Evolutionary conservation across 2,888 invertebrate species (phyloP), one percentile per base, ranked within the genome.

Genomic region (Sialis lutaria): DNA sequence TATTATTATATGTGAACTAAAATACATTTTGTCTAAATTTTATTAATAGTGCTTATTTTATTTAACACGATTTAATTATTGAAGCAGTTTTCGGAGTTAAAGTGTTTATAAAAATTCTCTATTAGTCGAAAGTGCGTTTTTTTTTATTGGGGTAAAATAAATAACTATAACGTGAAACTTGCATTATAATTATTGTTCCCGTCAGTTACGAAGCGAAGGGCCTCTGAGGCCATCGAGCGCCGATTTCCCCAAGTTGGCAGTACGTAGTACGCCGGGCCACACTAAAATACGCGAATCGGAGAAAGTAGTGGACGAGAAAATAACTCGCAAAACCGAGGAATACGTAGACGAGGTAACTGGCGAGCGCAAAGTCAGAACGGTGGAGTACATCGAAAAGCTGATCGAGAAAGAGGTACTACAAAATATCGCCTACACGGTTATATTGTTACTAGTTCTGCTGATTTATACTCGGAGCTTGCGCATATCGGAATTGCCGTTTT

Each of bases 351-450:
- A 88, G 58, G 69, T 75, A 57, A 87, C 87, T 57, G 89, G 89
- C 60, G 83, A 84, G 67, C 79, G 79, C 67, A 82, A 81, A 71
- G 81, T 90, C 64, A 78, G 89, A 71, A 90, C 90, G 59, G 80
- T 90, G 69, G 88, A 90, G 75, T 88, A 88, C 74, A 85, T 89
- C 70, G 90, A 90, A 77, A 90, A 89, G 77, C 80, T 88, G 71
- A 88, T 90, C 73, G 90, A 90, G 73, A 88, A 84, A 77, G 90
- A 90, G 90, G 90, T 90, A 88, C 57, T 8, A 42, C 40, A 44
- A 30, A 48, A 40, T 33, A 31, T n/a, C 30, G 42, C 31, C 33
- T 22, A 22, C 22, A 22, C 22, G 22, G 22, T 22, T 22, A 22
- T 22, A 22, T 22, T 22, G 22, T 22, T 22, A 22, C 22, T 6